Evolutionary conservation across 2,797 vertebrate species (phyloP).

Genomic region (Danio tinwini): DNA sequence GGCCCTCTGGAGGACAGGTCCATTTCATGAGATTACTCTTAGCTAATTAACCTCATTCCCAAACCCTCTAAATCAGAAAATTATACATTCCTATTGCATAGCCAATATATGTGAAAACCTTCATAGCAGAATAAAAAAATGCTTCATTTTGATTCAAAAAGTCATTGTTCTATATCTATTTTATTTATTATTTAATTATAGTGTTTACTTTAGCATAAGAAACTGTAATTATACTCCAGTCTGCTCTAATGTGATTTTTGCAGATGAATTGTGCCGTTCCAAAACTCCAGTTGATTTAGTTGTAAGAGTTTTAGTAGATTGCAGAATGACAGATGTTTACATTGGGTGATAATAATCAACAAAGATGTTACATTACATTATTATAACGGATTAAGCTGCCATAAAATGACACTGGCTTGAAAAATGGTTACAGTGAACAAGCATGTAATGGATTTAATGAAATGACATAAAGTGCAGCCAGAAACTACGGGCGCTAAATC

Average conservation of each 20-base stretch:
- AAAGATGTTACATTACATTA: slow-evolving; percentile 50
- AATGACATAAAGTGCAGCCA: slow-evolving; percentile 52
- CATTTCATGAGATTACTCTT: slow-evolving; percentile 53
- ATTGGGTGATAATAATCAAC: slow-evolving; percentile 47
- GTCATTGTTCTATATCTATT: neutral
- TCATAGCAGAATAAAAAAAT: neutral
- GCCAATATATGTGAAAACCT: neutral
- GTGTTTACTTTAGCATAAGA: neutral
- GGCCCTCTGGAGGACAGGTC: slow-evolving; percentile 54
- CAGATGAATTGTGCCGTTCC: neutral
- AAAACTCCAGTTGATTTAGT: neutral
- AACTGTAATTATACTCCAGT: neutral
- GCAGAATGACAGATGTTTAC: slow-evolving; percentile 36
- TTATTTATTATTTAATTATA: neutral
- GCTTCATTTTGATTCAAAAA: neutral
- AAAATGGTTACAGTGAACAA: slow-evolving; percentile 41
- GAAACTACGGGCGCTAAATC: slow-evolving; percentile 53
- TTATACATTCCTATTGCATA: slow-evolving; percentile 5
- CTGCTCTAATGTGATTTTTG: slow-evolving; percentile 1
- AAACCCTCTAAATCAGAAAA: slow-evolving; percentile 34
- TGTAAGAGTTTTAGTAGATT: slow-evolving; percentile 17
- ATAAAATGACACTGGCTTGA: slow-evolving; percentile 51
- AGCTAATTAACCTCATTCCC: slow-evolving; percentile 53
- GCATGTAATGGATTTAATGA: slow-evolving; percentile 59
- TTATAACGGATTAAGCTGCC: slow-evolving; percentile 51